Evolutionary conservation across 2,888 invertebrate species (phyloP), one percentile per base, ranked within the genome.

Genomic region (Hyppa rectilinea): DNA sequence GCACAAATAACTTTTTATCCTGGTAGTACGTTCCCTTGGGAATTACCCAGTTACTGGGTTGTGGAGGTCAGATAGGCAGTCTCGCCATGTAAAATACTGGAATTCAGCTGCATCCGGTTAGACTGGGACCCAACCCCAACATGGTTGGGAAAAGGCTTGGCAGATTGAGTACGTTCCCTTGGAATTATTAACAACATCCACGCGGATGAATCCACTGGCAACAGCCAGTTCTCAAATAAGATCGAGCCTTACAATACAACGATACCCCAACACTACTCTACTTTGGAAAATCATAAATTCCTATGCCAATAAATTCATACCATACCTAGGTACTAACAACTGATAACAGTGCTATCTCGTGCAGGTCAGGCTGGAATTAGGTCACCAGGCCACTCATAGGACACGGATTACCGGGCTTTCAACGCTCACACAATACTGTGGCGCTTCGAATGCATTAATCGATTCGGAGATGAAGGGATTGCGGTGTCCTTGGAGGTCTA

Each of bases 341-440:
- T 77, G 81, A 81, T 75, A 80, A 80, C 75, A 66, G 61, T 69
- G 58, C 63, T 67, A 78, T 78, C 73, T 73, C n/a, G 53, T 52
- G 6, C 59, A 73, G 84, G 80, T 80, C 75, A 82, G 38, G 20
- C 23, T 31, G 40, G 75, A 83, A 75, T 72, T 71, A 50, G 84
- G 84, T 80, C 84, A 83, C 43, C n/a, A 20, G 69, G 74, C 34
- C 74, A 69, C 71, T 70, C 50, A 55, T 61, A 80, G 68, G 55
- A 62, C 81, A 66, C 53, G 45, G 65, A 69, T 72, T 58, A 63
- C 45, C 31, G 63, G 66, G 52, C 55, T 73, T 50, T 63, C 53
- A 73, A 60, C 55, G 53, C 23, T 56, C 50, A 26, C 38, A 73
- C 68, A 72, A 73, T 74, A 77, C 61, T 76, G 73, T 62, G 40